These are phyloP conservation scores for Scleropages formosus DNA, from an alignment of 2,797 vertebrate species.

Conservation along the genomic window DNA sequence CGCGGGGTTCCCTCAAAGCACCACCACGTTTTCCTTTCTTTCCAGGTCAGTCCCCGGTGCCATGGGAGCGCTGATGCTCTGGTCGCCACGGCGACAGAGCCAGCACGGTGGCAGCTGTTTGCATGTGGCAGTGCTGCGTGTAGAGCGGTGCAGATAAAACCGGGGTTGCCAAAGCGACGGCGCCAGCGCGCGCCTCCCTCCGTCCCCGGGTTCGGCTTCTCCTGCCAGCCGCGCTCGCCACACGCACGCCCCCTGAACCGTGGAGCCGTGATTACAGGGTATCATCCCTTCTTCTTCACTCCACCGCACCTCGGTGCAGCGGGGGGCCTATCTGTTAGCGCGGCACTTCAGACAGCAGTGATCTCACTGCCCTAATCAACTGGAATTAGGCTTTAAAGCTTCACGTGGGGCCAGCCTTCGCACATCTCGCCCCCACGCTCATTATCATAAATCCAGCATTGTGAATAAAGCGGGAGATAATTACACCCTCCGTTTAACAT, in stretches of 20 bases:
- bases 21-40: no score
- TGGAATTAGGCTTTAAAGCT: slow-evolving; percentile 17
- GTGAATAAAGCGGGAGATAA: slow-evolving; percentile 9
- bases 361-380: slow-evolving; percentile 12
- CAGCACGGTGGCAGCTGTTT: no score
- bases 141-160: not conserved
- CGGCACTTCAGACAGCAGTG: slow-evolving; percentile 8
- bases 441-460: slow-evolving; percentile 3
- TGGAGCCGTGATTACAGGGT: slow-evolving; percentile 3
- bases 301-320: slow-evolving; percentile 6
- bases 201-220: not conserved
- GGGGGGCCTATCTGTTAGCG: slow-evolving; percentile 9
- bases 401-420: not conserved
- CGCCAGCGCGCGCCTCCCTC: not conserved
- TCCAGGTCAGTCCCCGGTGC: not conserved
- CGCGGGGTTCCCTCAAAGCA: no score
- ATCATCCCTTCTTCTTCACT: slow-evolving; percentile 8
- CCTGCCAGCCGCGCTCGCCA: not conserved
- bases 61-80: not conserved
- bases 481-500: not conserved
- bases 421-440: not conserved
- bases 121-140: no score
- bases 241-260: not conserved
- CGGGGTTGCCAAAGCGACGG: not conserved
- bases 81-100: no score